Conservation (phyloP, 2,888 invertebrate species). For the Leucophenga montana region DNA sequence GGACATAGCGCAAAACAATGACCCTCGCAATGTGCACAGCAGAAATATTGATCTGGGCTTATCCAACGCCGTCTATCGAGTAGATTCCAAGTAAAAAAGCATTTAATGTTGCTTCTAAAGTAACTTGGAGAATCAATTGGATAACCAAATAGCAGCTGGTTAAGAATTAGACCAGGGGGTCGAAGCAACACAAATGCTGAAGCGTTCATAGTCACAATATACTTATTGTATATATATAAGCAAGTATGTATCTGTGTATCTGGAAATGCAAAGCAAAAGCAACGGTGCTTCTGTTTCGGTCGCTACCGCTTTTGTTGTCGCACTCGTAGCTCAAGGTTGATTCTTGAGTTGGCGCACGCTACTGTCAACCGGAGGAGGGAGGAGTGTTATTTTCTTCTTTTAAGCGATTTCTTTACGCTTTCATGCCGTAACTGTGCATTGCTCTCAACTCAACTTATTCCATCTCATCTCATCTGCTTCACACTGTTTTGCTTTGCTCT, state of each 20-base stretch:
- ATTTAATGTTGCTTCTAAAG: not conserved
- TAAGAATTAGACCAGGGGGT: not conserved
- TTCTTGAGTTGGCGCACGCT: not conserved
- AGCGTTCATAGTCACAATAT: not conserved
- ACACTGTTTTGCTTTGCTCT: conserved; percentile 53
- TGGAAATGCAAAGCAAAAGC: conserved; percentile 16
- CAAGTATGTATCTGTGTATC: not conserved
- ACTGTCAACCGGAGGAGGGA: conserved; percentile 20
- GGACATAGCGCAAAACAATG: not conserved
- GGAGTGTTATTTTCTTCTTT: conserved; percentile 49
- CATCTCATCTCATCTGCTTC: conserved; percentile 34
- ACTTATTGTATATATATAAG: not conserved
- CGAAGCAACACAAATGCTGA: not conserved
- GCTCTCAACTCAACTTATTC: not conserved
- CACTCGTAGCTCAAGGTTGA: not conserved
- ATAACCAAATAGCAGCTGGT: too few relatives aligned
- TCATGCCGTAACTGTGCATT: conserved; percentile 44
- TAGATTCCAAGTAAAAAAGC: too few relatives aligned
- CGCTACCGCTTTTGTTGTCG: conserved; percentile 27
- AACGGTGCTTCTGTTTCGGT: conserved; percentile 38
- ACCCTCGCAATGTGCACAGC: conserved; percentile 7
- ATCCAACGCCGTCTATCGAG: too few relatives aligned
- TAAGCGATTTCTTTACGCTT: conserved; percentile 63
- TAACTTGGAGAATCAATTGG: not conserved
- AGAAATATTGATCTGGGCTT: not conserved